Percentiles rank a stretch among this genome's conserved stretches.
phyloP scores from a whole-genome alignment of 2,113 vertebrate genomes.

The Stegostoma tigrinum region DNA sequence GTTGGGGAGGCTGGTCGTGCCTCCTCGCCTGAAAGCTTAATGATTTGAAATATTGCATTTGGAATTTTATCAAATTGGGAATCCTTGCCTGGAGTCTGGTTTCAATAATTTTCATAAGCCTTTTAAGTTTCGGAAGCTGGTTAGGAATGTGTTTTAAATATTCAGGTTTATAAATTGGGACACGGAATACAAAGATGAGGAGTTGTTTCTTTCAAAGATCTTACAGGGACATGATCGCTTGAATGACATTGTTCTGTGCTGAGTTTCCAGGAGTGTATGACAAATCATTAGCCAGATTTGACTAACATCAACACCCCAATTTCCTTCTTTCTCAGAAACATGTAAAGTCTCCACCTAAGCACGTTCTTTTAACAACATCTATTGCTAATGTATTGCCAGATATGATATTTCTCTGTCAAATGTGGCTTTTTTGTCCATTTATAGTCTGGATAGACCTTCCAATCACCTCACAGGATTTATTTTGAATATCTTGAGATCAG shows the following conservation, averaged over 20 bases:
- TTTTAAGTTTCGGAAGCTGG: neutral
- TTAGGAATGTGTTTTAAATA: neutral
- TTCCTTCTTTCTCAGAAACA: neutral
- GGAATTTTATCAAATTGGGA: no score
- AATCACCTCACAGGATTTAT: neutral
- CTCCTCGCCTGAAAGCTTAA: no score
- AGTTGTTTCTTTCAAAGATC: neutral
- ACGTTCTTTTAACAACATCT: neutral
- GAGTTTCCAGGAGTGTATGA: neutral
- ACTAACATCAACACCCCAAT: neutral
- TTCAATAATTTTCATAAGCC: neutral
- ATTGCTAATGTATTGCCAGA: neutral
- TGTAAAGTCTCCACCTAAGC: neutral
- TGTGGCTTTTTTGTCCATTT: neutral
- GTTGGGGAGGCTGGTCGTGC: no score
- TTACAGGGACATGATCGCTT: neutral
- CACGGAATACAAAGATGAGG: neutral
- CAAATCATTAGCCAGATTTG: neutral
- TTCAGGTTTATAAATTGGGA: neutral
- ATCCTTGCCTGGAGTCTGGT: no score
- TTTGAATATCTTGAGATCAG: neutral
- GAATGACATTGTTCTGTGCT: neutral
- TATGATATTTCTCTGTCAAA: neutral
- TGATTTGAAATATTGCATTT: no score
- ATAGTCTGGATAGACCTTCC: neutral